Evolutionary conservation across 2,888 invertebrate species (phyloP), one percentile per base, ranked within the genome.

Genomic region (Dorcus hopei): DNA sequence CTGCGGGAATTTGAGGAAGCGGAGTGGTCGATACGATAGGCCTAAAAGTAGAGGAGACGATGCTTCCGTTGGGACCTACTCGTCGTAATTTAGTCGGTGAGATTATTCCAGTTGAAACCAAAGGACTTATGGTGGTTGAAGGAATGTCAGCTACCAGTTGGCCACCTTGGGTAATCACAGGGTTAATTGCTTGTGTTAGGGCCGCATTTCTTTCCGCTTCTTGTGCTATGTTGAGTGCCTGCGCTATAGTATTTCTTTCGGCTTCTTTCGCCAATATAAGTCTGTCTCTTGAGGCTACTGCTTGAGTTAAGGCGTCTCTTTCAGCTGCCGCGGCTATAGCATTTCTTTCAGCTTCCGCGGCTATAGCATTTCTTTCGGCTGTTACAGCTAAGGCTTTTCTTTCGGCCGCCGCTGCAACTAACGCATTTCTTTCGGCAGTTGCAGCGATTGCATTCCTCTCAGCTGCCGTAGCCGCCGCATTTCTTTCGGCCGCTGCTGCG

Each of bases 111-210:
- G 26, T 33, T 7, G 26, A 33, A 33, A 33, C 3, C 6, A 33
- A 33, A 40, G 59, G 59, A 33, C 52, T 48, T 11, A 49, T 38
- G 5, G 59, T 59, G 14, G 56, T 59, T 26, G 59, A 56, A 43
- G 56, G 42, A 33, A 59, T 23, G 14, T 54, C 59, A n/a, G 56
- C 49, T 41, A 59, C 56, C 2, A 59, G 38, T 16, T 59, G 55
- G 38, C 55, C 55, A 5, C 59, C 59, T 56, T 59, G 59, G n/a
- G 55, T 52, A 14, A 59, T 56, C 49, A 59, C 52, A 4, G 59
- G 59, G 41, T 43, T 54, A n/a, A 58, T 50, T 9, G 48, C 47
- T 5, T 38, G 43, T 23, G 41, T 41, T 14, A 48, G 23, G 26
- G 26, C 26, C 7, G 26, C 26, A 33, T 33, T 33, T 33, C 26